Evolutionary conservation across 2,797 vertebrate genomes (phyloP).

Genomic region (Tiaroga cobitis): DNA sequence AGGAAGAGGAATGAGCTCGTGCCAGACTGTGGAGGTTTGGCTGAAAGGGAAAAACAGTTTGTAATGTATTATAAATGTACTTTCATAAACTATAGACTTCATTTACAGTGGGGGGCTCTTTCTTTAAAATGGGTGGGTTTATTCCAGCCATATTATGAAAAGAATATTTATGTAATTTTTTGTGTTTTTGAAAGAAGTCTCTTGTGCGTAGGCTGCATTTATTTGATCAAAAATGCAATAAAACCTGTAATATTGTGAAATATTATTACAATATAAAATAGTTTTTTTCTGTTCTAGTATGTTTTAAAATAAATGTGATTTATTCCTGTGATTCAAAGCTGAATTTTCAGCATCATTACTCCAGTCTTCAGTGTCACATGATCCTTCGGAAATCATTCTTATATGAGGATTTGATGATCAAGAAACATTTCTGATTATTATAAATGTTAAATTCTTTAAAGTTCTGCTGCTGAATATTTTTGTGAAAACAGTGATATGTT

Average conservation of each 20-base stretch:
- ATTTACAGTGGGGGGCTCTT: no score
- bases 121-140: neutral
- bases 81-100: neutral
- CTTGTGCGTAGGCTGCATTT: neutral
- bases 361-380: neutral
- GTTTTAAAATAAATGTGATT: neutral
- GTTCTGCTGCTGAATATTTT: no score
- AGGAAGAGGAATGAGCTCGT: slow-evolving; percentile 83
- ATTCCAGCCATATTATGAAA: neutral
- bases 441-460: no score
- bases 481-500: no score
- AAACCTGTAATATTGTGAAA: neutral
- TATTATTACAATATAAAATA: neutral
- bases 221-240: neutral
- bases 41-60: slow-evolving; percentile 66
- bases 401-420: neutral
- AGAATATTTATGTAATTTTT: neutral
- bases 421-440: neutral
- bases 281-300: neutral
- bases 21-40: slow-evolving; percentile 81
- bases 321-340: neutral
- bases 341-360: neutral
- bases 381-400: neutral
- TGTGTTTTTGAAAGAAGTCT: neutral
- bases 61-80: neutral